A percentile compares a stretch with the other conserved stretches of the same genome.
Evolutionary conservation across 23 tunicate genomes (phyloP).

Genomic region (Trididemnum miniatum): DNA sequence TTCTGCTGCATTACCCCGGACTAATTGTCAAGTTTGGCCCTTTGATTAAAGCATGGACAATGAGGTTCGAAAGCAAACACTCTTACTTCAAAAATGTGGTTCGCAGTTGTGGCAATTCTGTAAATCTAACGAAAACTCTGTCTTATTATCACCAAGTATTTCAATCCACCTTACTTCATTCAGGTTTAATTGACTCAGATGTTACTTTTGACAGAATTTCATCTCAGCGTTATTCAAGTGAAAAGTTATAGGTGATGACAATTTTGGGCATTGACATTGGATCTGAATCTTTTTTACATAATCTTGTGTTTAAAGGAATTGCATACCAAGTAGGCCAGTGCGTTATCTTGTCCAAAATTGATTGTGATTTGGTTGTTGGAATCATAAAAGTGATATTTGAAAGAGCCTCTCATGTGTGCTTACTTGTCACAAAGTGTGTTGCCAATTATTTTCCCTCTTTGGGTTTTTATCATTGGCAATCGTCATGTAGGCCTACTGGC

Average conservation of each 20-base stretch:
- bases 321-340: neutral
- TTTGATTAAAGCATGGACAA: slow-evolving; percentile 37
- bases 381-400: neutral
- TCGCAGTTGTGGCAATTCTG: slow-evolving; percentile 11
- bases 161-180: neutral
- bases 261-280: slow-evolving; percentile 27
- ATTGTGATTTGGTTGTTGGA: neutral
- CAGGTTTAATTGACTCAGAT: neutral
- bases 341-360: neutral
- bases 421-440: neutral
- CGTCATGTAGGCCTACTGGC: neutral
- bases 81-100: slow-evolving; percentile 37
- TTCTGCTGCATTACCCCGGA: slow-evolving; percentile 46
- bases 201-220: neutral
- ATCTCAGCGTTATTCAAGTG: neutral
- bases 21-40: slow-evolving; percentile 54
- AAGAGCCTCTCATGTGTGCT: neutral
- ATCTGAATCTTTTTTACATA: neutral
- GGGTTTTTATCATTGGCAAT: neutral
- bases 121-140: slow-evolving; percentile 32
- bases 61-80: slow-evolving; percentile 60
- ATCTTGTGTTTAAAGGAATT: neutral
- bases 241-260: neutral
- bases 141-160: slow-evolving; percentile 33
- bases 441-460: neutral